phyloP scores from a whole-genome alignment of 2,113 vertebrate species.

The Carassius auratus region DNA sequence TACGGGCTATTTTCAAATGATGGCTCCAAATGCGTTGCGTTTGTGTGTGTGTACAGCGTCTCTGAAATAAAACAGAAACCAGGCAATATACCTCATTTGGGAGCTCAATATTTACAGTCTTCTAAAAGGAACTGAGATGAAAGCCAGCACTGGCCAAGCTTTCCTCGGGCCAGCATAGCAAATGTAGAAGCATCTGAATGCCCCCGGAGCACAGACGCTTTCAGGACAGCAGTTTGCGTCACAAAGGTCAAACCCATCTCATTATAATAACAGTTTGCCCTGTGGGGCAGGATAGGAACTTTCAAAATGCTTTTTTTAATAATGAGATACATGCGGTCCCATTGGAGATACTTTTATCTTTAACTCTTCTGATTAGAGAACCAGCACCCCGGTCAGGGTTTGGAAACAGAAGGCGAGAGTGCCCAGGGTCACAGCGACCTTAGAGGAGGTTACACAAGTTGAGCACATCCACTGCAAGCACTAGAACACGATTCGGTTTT shows the following conservation, averaged over 20 bases:
- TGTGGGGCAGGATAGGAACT: constrained; percentile 49
- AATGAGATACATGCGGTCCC: constrained; percentile 54
- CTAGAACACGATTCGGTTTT: background rate
- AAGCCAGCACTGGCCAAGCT: constrained; percentile 24
- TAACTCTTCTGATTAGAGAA: constrained; percentile 48
- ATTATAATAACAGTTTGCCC: constrained; percentile 57
- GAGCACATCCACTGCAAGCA: background rate
- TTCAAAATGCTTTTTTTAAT: constrained; percentile 54
- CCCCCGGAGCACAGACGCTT: constrained; percentile 31
- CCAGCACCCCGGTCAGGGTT: background rate
- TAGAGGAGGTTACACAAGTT: background rate
- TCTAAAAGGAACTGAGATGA: constrained; percentile 37
- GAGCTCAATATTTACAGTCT: constrained; percentile 44
- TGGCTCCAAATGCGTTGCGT: background rate
- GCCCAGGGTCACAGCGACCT: background rate
- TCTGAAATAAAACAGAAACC: constrained; percentile 39
- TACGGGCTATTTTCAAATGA: constrained; percentile 38
- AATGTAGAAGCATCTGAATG: constrained; percentile 35
- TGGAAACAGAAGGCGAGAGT: background rate
- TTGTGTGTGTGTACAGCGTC: background rate
- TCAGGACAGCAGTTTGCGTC: constrained; percentile 50
- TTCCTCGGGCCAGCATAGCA: constrained; percentile 41
- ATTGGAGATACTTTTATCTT: constrained; percentile 55
- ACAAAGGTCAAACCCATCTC: constrained; percentile 56
- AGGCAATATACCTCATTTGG: constrained; percentile 17